Base-by-base conservation (phyloP, 1,140 invertebrate species). In the Drosophila asahinai region DNA sequence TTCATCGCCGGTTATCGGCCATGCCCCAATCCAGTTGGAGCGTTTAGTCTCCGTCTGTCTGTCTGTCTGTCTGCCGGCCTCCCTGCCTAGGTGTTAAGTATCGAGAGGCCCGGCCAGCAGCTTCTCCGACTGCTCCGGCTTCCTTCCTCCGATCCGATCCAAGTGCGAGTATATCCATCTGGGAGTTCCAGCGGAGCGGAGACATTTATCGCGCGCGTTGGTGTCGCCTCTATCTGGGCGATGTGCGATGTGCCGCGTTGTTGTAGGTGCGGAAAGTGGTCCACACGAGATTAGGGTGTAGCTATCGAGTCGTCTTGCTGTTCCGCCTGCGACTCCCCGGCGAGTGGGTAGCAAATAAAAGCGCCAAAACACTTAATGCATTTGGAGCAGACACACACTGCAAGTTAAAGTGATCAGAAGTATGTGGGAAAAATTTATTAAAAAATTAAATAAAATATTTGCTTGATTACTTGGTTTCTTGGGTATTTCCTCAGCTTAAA, bases 251-350 rank as follows among this genome's bases (percentile, higher is more conserved):
- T 57, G 58, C 43, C 25, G 57, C 51, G 57, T 48, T 79, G 80
- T 89, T 74, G 81, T 89, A 90, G 86, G 86, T 90, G 86, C 86
- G 81, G 84, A 89, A 90, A 89, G 86, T 89, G 86, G 80, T 81
- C 72, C 86, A 89, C 65, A 57, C 63, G 67, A 77, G 84, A 89
- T 89, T 90, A 90, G 86, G 86, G 86, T 86, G 84, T 89, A 89
- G 84, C 68, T 71, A 71, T 71, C 67, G 54, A 71, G 67, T 71
- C 67, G 67, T 71, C 67, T 73, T 72, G 67, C 45, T 73, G 68
- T 61, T 72, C 70, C 52, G 70, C 38, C 67, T 61, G 67, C 55
- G 70, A 60, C 70, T 73, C 78, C 60, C 40, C 51, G 70, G 59
- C 63, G 83, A 83, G 83, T 86, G 80, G 83, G 83, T 65, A 70